phyloP scores from a whole-genome alignment of 2,113 vertebrate species.

The Antigone vipio region DNA sequence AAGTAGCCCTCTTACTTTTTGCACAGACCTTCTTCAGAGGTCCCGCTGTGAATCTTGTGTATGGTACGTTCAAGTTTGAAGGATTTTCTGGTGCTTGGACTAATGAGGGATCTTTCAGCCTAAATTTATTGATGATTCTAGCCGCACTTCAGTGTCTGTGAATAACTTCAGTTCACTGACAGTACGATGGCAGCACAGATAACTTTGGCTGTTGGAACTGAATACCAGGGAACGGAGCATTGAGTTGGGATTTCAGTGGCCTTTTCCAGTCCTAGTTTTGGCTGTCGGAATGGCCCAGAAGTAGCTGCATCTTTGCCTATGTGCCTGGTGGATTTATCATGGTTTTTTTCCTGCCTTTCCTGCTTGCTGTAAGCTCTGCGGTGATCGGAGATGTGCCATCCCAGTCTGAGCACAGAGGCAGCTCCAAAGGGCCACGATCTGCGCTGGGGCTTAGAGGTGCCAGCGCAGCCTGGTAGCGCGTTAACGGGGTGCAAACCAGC shows the following conservation, averaged over 20 bases:
- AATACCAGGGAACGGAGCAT: neutral
- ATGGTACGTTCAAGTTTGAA: neutral
- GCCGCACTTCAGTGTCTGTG: neutral
- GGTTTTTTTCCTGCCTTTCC: neutral
- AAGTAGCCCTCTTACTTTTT: neutral
- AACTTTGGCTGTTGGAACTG: neutral
- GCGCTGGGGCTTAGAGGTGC: neutral
- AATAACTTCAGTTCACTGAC: neutral
- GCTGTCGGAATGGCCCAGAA: neutral
- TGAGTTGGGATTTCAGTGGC: neutral
- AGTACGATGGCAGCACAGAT: neutral
- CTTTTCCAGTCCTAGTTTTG: neutral
- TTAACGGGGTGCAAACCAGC: too few species aligned
- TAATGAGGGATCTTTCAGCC: neutral
- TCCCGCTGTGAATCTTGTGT: fast-evolving
- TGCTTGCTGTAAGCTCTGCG: neutral
- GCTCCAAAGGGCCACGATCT: neutral
- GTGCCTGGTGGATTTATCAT: fast-evolving
- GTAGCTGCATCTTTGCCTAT: neutral
- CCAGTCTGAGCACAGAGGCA: neutral
- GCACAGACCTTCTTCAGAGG: neutral
- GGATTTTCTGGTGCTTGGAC: neutral
- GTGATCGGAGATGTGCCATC: fast-evolving
- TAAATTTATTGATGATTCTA: neutral
- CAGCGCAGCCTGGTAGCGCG: fast-evolving